Evolutionary conservation across 2,797 vertebrate species (phyloP).

Genomic region (Monodelphis domestica): DNA sequence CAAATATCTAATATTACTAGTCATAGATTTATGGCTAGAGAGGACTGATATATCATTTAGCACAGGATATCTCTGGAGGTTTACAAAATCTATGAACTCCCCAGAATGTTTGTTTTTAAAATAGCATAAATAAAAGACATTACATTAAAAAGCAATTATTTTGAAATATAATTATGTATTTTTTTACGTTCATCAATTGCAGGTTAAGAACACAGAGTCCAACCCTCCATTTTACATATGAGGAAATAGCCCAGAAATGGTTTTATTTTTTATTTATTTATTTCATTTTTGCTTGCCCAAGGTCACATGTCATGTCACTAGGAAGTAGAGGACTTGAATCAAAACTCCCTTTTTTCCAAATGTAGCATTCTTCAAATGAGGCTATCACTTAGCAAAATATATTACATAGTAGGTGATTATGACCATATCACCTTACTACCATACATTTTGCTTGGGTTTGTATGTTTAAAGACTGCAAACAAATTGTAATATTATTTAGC

Average conservation of each 20-base stretch:
- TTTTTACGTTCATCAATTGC: not conserved
- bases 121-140: not conserved
- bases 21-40: not conserved
- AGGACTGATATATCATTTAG: not conserved
- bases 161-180: not conserved
- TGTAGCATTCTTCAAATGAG: not conserved
- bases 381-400: not conserved
- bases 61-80: not conserved
- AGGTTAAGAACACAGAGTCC: not conserved
- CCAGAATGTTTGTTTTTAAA: not conserved
- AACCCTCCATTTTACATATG: not conserved
- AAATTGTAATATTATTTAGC: not conserved
- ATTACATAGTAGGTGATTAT: not conserved
- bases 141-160: not conserved
- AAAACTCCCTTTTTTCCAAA: not conserved
- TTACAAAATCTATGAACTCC: not conserved
- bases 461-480: not conserved
- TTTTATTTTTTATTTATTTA: not conserved
- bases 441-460: not conserved
- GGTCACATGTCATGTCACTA: not conserved
- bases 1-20: not conserved
- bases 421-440: not conserved
- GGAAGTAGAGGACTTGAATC: not conserved
- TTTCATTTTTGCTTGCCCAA: not conserved
- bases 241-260: not conserved